Percentiles rank a stretch among this genome's conserved stretches.
phyloP scores from a whole-genome alignment of 2,888 invertebrate species.

The Drymonia ruficornis region DNA sequence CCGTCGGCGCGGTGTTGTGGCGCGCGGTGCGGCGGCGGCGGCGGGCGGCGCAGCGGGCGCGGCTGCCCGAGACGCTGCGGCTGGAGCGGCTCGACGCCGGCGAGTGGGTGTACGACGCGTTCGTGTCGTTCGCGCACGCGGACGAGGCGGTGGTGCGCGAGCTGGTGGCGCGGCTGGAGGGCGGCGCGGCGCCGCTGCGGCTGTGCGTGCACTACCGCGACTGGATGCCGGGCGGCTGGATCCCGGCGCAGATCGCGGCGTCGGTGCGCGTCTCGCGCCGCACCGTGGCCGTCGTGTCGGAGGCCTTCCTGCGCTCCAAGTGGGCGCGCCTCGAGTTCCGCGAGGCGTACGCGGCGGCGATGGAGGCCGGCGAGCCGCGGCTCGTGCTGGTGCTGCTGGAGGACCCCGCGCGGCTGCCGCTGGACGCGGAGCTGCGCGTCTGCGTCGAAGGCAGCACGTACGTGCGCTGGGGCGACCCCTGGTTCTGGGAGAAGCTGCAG shows the following conservation, averaged over 20 bases:
- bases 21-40: conserved; percentile 19
- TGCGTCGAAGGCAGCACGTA: conserved; percentile 91
- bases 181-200: conserved; percentile 65
- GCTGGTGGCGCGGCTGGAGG: conserved; percentile 87
- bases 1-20: conserved; percentile 17
- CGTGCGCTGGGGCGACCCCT: conserved; percentile 91
- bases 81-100: conserved; percentile 18
- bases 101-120: conserved; percentile 87
- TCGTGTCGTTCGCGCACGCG: conserved; percentile 91
- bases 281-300: conserved; percentile 16
- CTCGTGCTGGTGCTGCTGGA: conserved; percentile 88
- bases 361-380: conserved; percentile 83
- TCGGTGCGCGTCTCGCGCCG: conserved; percentile 12
- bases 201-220: conserved; percentile 90
- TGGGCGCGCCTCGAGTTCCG: conserved; percentile 87
- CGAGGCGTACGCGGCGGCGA: conserved; percentile 79
- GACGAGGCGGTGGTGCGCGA: conserved; percentile 89
- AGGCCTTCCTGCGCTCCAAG: conserved; percentile 63
- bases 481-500: conserved; percentile 91
- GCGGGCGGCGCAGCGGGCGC: conserved; percentile 19
- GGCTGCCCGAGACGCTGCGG: conserved; percentile 11
- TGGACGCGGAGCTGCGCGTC: conserved; percentile 85
- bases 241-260: conserved; percentile 20
- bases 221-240: conserved; percentile 71
- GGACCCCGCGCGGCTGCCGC: conserved; percentile 69